phyloP scores from a whole-genome alignment of 1,140 invertebrate species.

The Trichomalopsis sarcophagae region DNA sequence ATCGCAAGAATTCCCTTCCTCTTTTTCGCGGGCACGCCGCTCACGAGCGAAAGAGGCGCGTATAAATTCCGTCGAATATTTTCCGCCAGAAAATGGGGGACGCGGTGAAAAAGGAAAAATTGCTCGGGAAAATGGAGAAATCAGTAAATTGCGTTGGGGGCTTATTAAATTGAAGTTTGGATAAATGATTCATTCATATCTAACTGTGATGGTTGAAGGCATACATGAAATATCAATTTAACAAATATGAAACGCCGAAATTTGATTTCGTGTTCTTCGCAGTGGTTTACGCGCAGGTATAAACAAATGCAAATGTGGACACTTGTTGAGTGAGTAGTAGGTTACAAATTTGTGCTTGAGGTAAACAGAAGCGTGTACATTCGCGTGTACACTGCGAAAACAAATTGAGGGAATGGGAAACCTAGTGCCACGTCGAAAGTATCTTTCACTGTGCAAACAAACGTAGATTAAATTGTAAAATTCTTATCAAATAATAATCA shows the following conservation, averaged over 20 bases:
- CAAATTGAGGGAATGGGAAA: neutral
- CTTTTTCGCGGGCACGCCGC: neutral
- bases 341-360: no score
- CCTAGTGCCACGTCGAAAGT: neutral
- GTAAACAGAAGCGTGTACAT: neutral
- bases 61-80: constrained; percentile 35
- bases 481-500: neutral
- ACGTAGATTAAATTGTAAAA: neutral
- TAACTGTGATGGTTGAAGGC: no score
- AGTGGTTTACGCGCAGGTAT: no score
- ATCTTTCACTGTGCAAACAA: neutral
- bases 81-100: neutral
- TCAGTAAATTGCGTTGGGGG: neutral
- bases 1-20: constrained; percentile 14
- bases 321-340: no score
- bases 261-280: no score
- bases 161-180: neutral
- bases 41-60: constrained; percentile 1
- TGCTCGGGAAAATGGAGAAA: neutral
- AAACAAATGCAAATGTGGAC: no score
- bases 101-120: constrained; percentile 5
- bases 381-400: neutral
- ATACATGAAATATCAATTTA: no score
- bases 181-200: neutral
- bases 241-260: no score